Percentiles rank a stretch among this genome's conserved stretches.
phyloP scores from a whole-genome alignment of 2,113 vertebrate genomes.

The Pimephales promelas region DNA sequence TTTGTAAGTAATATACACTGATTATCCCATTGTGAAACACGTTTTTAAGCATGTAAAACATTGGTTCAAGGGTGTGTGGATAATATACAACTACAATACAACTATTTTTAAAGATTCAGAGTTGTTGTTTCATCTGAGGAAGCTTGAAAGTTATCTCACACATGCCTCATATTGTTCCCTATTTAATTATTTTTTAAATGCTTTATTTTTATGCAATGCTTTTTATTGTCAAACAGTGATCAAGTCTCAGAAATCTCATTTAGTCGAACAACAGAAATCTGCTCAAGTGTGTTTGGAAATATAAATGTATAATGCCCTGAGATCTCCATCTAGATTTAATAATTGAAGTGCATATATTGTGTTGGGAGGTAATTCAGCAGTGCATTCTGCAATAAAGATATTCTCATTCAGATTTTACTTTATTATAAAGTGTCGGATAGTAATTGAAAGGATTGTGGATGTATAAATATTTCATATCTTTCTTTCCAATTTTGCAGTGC shows the following conservation, averaged over 20 bases:
- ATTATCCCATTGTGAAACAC: background rate
- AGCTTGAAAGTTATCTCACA: background rate
- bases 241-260: conserved; percentile 38
- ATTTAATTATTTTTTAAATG: background rate
- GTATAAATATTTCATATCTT: conserved; percentile 71
- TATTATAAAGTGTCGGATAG: conserved; percentile 66
- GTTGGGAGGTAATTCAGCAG: conserved; percentile 57
- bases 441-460: conserved; percentile 67
- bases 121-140: background rate
- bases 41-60: background rate
- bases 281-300: conserved; percentile 59
- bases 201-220: background rate
- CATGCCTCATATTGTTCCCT: background rate
- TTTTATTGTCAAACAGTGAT: background rate
- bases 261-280: conserved; percentile 53
- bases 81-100: background rate
- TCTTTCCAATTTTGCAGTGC: conserved; percentile 61
- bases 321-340: conserved; percentile 62
- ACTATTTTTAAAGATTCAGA: background rate
- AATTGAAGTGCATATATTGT: conserved; percentile 66
- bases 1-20: too few relatives aligned
- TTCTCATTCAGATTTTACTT: conserved; percentile 60
- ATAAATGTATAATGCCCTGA: conserved; percentile 62
- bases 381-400: conserved; percentile 64
- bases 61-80: background rate